Conservation (phyloP, 2,888 invertebrate species). For the Germaria angustata region DNA sequence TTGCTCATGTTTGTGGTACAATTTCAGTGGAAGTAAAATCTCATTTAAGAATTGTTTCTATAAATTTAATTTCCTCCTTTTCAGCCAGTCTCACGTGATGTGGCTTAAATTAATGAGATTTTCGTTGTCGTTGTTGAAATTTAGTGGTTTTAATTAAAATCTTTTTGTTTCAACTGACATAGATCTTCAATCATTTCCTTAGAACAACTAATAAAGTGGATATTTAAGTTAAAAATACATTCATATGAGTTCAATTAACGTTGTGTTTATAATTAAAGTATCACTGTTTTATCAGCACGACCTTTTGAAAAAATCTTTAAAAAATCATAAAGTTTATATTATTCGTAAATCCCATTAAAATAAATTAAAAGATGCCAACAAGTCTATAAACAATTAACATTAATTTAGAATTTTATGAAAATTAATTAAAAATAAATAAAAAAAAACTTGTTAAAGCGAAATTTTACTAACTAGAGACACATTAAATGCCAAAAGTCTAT, state of each 20-base stretch:
- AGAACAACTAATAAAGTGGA: too few species aligned
- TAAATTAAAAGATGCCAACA: neutral
- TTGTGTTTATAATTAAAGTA: slow-evolving; percentile 72
- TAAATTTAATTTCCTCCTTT: too few species aligned
- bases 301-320: neutral
- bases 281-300: slow-evolving; percentile 24
- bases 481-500: neutral
- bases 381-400: slow-evolving; percentile 71
- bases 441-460: slow-evolving; percentile 67
- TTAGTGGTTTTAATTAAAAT: too few species aligned
- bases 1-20: neutral
- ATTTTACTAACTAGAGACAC: slow-evolving; percentile 64
- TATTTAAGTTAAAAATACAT: neutral
- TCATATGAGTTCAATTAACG: slow-evolving; percentile 74
- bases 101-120: too few species aligned
- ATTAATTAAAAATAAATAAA: slow-evolving; percentile 47
- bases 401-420: slow-evolving; percentile 65
- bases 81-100: too few species aligned
- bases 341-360: neutral
- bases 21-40: too few species aligned
- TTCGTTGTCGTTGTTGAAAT: too few species aligned
- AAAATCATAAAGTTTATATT: slow-evolving; percentile 33
- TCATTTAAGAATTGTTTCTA: too few species aligned
- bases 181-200: too few species aligned
- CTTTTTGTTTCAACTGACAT: too few species aligned